Evolutionary conservation across 2,113 vertebrate species (phyloP), one percentile per base, ranked within the genome.

Genomic region (Odocoileus virginianus): DNA sequence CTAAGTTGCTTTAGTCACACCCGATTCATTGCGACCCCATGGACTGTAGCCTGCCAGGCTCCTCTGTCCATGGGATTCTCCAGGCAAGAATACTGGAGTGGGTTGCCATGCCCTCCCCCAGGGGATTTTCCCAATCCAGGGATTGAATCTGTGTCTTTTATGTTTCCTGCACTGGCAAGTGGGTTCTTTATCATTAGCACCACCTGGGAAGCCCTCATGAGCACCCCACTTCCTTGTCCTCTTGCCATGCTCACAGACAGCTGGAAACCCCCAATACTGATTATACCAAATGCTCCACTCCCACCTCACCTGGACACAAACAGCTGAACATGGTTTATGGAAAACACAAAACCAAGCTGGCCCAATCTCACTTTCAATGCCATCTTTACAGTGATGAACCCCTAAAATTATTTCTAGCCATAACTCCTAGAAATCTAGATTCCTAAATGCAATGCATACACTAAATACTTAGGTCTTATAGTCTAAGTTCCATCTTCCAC

Each of bases 11-110:
- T 40, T 3, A n/a, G 67, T 71, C 67, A 23, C 0, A 3, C 40
- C 23, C 2, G 0, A 43, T 27, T 76, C 6, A 0, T 14, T 13
- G 71, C 2, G 0, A 25, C 12, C 71, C 36, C 23, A 7, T 76
- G 71, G 36, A 27, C 36, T 43, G 71, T 7, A 43, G 23, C 36
- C 36, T 12, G 6, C 71, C 71, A 76, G 71, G 36, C 36, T 43
- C 36, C 1, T 13, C 36, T 76, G 21, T 43, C 36, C 36, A 25
- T 4, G 71, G 71, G 12, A 43, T 27, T 76, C 71, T 43, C 71
- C 71, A 76, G 71, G 71, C 71, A 76, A 76, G 71, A 76, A 7
- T 25, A 27, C 71, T 76, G 71, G 40, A 76, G 71, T 25, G 6
- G 40, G 12, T 1, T 43, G 40, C 71, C 23, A 27, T 27, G 71